phyloP scores from a whole-genome alignment of 2,797 vertebrate genomes.

The Hypotaenidia philippensis region DNA sequence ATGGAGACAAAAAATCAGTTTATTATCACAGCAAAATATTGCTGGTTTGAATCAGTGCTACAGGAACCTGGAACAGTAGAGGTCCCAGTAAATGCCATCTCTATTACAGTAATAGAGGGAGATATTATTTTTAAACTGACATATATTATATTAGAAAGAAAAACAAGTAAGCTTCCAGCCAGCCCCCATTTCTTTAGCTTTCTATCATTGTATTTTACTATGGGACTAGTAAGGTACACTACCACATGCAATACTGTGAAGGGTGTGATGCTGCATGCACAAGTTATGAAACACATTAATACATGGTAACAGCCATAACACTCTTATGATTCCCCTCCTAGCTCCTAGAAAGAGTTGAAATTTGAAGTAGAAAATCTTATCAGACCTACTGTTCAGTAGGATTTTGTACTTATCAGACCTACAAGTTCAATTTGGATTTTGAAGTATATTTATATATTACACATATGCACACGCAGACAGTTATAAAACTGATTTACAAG shows the following conservation, averaged over 20 bases:
- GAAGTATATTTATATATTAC: slow-evolving; percentile 8
- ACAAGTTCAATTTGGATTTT: slow-evolving; percentile 28
- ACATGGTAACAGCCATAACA: neutral
- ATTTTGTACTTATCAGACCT: neutral
- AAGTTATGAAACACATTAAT: neutral
- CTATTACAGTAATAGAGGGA: neutral
- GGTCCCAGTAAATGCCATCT: neutral
- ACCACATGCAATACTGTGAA: too few species aligned
- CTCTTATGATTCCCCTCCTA: neutral
- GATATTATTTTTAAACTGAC: neutral
- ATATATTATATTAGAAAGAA: neutral
- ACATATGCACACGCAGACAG: slow-evolving; percentile 1
- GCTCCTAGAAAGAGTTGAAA: neutral
- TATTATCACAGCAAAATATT: slow-evolving; percentile 76
- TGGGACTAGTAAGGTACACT: neutral
- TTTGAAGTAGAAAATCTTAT: slow-evolving; percentile 22
- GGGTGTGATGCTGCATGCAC: neutral
- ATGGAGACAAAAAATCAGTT: slow-evolving; percentile 82
- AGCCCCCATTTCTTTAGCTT: neutral
- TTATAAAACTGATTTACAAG: slow-evolving; percentile 50
- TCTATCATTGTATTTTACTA: neutral
- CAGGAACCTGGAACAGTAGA: neutral
- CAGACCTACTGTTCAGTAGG: neutral
- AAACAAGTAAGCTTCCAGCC: neutral
- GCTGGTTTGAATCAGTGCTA: slow-evolving; percentile 48